Conservation (phyloP, 2,113 vertebrate species). For the Riparia riparia region DNA sequence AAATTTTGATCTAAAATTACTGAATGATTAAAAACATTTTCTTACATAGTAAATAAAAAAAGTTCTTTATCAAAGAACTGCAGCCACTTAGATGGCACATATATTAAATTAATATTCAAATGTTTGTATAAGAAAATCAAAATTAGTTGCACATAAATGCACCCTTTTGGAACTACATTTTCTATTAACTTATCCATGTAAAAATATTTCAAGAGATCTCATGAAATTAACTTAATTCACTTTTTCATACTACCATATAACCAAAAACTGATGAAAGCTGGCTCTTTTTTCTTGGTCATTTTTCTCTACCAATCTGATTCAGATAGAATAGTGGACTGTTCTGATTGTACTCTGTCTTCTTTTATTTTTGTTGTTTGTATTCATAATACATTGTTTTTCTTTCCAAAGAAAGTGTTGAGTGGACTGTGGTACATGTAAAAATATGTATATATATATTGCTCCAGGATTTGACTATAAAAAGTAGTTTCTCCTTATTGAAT, state of each 20-base stretch:
- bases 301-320: background rate
- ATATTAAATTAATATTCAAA: background rate
- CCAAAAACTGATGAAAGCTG: background rate
- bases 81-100: background rate
- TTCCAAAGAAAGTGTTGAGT: background rate
- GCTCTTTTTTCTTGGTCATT: background rate
- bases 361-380: background rate
- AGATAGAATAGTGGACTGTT: background rate
- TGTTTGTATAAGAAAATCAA: background rate
- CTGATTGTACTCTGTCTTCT: background rate
- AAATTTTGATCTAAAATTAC: background rate
- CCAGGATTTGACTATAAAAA: background rate
- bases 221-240: background rate
- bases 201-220: background rate
- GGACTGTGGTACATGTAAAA: background rate
- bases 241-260: background rate
- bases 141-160: background rate
- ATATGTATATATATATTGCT: background rate
- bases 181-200: background rate
- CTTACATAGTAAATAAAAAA: background rate
- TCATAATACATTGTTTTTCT: background rate
- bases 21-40: background rate
- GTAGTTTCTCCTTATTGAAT: background rate
- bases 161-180: background rate
- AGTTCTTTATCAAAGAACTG: background rate